Evolutionary conservation across 1,140 invertebrate species (phyloP), one percentile per base, ranked within the genome.

Genomic region (Metopolophium dirhodum): DNA sequence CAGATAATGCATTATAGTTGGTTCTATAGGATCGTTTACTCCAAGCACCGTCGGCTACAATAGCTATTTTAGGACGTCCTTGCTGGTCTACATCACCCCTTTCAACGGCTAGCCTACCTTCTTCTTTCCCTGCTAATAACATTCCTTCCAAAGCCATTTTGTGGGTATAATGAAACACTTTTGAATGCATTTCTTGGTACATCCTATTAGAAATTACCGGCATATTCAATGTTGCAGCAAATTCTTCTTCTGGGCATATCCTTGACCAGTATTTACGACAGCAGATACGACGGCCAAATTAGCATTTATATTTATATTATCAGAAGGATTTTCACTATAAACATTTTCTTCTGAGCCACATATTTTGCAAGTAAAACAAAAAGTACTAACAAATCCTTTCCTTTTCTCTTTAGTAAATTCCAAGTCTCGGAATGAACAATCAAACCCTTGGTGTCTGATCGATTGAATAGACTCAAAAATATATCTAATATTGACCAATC

Each of bases 81-180:
- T 35, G 0, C 4, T 77, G 68, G 18, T 77, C 68, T 77, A 77
- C n/a, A 77, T 77, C 68, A 11, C 68, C 68, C n/a, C 68, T 77
- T 77, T 77, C 68, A 35, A 77, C 7, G 20, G 68, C 68, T 0
- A 77, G 68, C 7, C 68, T 77, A 18, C 68, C 68, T 77, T 77
- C 68, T 77, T 77, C 68, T 77, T 77, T 77, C 0, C n/a, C n/a
- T 77, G 68, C 68, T 35, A n/a, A n/a, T 77, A 77, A 37, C 37
- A 37, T 37, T 37, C 37, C 37, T 2, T 37, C 37, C 37, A 37
- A 37, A 37, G 37, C 37, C 9, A 86, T 86, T 86, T 86, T 86
- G 41, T 86, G 83, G 23, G 83, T 86, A 7, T 45, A 86, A 47
- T 86, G 26, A 86, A 86, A 86, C 41, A 86, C 83, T 45, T 86